Evolutionary conservation across 2,888 invertebrate genomes (phyloP).

Genomic region (Drosophila mimica): DNA sequence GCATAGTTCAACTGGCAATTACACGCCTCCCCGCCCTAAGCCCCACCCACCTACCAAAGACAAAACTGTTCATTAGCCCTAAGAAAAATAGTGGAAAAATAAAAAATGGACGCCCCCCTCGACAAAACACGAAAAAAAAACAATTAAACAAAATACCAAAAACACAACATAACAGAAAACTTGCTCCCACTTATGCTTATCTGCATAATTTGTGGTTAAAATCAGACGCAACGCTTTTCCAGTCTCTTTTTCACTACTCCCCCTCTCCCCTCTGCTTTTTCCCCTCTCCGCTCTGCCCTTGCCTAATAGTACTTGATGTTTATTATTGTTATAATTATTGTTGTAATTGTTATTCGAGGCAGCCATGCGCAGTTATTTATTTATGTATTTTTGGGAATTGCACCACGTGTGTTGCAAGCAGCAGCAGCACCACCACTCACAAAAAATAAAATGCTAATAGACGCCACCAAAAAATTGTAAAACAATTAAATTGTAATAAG

Average conservation of each 20-base stretch:
- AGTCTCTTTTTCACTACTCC: slow-evolving; percentile 20
- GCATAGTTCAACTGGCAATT: slow-evolving; percentile 55
- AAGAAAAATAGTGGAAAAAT: slow-evolving; percentile 8
- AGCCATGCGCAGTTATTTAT: slow-evolving; percentile 54
- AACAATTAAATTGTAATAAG: slow-evolving; percentile 82
- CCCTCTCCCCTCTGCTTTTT: not conserved
- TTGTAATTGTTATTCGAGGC: slow-evolving; percentile 21
- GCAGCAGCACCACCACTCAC: not conserved
- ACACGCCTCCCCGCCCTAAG: slow-evolving; percentile 39
- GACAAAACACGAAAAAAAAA: slow-evolving; percentile 31
- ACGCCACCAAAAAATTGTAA: slow-evolving; percentile 80
- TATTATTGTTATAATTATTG: slow-evolving; percentile 25
- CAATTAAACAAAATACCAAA: slow-evolving; percentile 65
- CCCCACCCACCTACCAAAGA: slow-evolving; percentile 5
- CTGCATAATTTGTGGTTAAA: slow-evolving; percentile 80
- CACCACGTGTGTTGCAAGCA: slow-evolving; percentile 72
- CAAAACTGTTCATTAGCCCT: slow-evolving; percentile 61
- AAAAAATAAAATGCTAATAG: slow-evolving; percentile 66
- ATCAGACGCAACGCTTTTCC: slow-evolving; percentile 69
- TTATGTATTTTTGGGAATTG: slow-evolving; percentile 61
- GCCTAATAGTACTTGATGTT: slow-evolving; percentile 36
- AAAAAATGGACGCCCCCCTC: slow-evolving; percentile 49
- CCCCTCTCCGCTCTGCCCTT: not conserved
- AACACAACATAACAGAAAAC: slow-evolving; percentile 34
- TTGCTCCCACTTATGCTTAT: slow-evolving; percentile 71